Evolutionary conservation across 1,140 invertebrate species (phyloP).

Genomic region (Heterodera carotae): DNA sequence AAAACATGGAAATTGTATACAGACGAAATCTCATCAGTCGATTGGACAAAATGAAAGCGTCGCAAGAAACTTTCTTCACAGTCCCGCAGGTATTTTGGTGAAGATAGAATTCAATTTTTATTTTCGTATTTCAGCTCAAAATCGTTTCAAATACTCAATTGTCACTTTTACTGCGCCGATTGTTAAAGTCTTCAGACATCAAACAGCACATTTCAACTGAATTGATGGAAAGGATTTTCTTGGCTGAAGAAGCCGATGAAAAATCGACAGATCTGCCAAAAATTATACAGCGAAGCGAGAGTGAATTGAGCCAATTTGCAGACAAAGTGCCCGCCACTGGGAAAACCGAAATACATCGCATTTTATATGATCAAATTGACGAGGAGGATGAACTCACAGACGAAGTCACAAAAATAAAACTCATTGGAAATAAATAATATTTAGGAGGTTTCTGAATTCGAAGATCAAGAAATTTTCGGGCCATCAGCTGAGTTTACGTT

Average conservation of each 20-base stretch:
- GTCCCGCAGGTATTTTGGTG: slow-evolving; percentile 13
- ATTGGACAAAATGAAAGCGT: slow-evolving; percentile 15
- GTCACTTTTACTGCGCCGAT: slow-evolving; percentile 1
- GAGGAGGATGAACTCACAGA: slow-evolving; percentile 1
- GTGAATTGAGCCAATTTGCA: neutral
- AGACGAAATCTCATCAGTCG: slow-evolving; percentile 7
- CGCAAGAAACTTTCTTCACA: slow-evolving; percentile 11
- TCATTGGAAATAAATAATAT: neutral
- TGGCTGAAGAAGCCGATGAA: neutral
- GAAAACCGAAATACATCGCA: neutral
- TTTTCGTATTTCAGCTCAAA: neutral
- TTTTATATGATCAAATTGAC: neutral
- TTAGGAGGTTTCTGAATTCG: slow-evolving; percentile 14
- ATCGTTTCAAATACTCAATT: neutral
- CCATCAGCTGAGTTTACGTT: slow-evolving; percentile 13
- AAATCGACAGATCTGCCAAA: neutral
- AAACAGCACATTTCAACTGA: neutral
- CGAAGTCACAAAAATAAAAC: neutral
- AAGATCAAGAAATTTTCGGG: slow-evolving; percentile 14
- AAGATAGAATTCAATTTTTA: neutral
- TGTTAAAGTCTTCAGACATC: neutral
- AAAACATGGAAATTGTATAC: slow-evolving; percentile 14
- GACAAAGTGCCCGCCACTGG: neutral
- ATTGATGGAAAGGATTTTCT: neutral
- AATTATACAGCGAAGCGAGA: neutral